phyloP scores from a whole-genome alignment of 92 coral and sea anemone species.

The Galaxea fascicularis region DNA sequence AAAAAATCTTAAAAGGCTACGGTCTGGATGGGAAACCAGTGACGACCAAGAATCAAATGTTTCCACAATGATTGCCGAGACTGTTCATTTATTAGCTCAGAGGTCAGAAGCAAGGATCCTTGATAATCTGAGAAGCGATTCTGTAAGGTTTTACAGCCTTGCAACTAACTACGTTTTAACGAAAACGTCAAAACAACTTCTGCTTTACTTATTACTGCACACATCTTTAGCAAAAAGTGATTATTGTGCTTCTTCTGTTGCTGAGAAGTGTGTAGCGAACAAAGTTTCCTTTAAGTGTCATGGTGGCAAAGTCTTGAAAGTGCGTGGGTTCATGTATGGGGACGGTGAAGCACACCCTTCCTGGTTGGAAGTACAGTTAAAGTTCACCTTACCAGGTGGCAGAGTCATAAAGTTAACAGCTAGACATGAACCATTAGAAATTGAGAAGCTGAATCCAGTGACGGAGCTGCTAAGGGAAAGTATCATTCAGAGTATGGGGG shows the following conservation, averaged over 20 bases:
- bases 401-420: neutral
- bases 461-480: conserved; percentile 53
- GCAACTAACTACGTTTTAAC: neutral
- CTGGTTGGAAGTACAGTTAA: conserved; percentile 30
- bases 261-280: conserved; percentile 31
- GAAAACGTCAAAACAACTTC: conserved; percentile 21
- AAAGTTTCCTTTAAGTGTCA: conserved; percentile 32
- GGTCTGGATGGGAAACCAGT: conserved; percentile 15
- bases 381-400: conserved; percentile 45
- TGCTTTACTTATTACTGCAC: conserved; percentile 31
- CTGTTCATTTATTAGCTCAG: conserved; percentile 14
- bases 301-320: conserved; percentile 27
- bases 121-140: neutral
- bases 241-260: conserved; percentile 35
- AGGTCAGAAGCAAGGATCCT: conserved; percentile 39
- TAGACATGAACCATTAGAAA: neutral
- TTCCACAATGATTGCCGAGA: conserved; percentile 17
- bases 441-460: conserved; percentile 47
- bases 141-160: neutral
- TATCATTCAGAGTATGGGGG: conserved; percentile 20
- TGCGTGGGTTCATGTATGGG: conserved; percentile 27
- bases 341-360: conserved; percentile 11
- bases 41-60: conserved; percentile 1
- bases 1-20: neutral
- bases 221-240: conserved; percentile 38